phyloP scores from a whole-genome alignment of 1,140 invertebrate species.

The Saccostrea cuccullata region DNA sequence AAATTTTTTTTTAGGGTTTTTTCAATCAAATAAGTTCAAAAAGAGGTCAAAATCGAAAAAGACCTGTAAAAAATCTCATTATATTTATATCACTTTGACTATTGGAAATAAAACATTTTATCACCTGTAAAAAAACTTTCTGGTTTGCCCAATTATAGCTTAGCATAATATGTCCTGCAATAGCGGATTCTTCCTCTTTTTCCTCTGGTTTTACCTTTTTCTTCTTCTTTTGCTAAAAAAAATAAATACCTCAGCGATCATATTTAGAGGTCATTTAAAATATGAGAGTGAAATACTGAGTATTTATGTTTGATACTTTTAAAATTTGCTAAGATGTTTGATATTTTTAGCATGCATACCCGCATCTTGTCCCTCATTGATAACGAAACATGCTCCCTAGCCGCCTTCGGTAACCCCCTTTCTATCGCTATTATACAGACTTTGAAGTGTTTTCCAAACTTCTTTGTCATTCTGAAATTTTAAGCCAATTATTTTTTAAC shows the following conservation, averaged over 20 bases:
- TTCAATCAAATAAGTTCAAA: no score
- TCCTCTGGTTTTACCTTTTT: neutral
- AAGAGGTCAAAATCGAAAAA: no score
- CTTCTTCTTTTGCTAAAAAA: neutral
- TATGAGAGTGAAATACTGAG: no score
- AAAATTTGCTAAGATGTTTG: no score
- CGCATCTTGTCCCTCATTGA: neutral
- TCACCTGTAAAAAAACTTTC: slow-evolving; percentile 49
- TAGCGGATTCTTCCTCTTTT: neutral
- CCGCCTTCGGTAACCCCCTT: slow-evolving; percentile 5
- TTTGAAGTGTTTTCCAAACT: neutral
- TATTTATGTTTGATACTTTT: no score
- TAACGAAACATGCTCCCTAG: slow-evolving; percentile 7
- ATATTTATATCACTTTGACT: no score
- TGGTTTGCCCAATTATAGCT: slow-evolving; percentile 49
- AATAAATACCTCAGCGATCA: neutral
- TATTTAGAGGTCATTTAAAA: neutral
- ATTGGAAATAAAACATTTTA: no score
- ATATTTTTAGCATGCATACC: neutral
- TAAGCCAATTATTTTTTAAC: neutral
- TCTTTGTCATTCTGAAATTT: slow-evolving; percentile 11
- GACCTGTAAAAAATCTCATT: no score
- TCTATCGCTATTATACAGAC: neutral
- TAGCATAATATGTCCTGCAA: slow-evolving; percentile 41
- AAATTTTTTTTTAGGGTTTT: no score